A percentile compares a stretch with the other conserved stretches of the same genome.
These are phyloP conservation scores for Drepanosiphum platanoidis DNA, from an alignment of 2,888 invertebrate species.

Conservation along the genomic window DNA sequence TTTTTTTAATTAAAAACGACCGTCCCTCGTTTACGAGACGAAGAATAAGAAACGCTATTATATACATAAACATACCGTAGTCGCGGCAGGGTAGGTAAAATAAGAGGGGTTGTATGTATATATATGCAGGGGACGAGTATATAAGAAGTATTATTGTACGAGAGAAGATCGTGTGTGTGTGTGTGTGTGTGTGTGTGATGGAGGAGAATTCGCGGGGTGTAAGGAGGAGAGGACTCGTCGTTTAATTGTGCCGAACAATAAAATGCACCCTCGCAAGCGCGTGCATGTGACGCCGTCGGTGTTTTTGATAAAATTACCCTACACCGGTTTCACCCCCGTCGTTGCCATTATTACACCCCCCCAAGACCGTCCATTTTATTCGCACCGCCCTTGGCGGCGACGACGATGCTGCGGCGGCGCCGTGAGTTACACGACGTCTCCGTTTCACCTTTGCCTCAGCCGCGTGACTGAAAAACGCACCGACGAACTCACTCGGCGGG, in stretches of 20 bases:
- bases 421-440: neutral
- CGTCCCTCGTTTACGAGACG: neutral
- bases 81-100: neutral
- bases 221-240: neutral
- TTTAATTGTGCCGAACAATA: conserved; percentile 54
- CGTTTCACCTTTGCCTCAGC: neutral
- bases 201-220: neutral
- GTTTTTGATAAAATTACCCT: conserved; percentile 51
- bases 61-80: neutral
- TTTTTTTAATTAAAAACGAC: conserved; percentile 47
- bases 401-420: neutral
- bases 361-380: conserved; percentile 12
- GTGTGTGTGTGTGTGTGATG: neutral
- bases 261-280: conserved; percentile 52
- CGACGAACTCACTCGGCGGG: neutral
- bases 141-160: neutral
- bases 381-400: conserved; percentile 19
- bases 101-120: conserved; percentile 15
- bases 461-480: too few relatives aligned
- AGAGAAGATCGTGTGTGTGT: neutral
- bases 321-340: conserved; percentile 31
- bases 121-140: neutral
- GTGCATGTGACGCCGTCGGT: conserved; percentile 28
- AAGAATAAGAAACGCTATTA: conserved; percentile 26
- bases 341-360: conserved; percentile 36